Percentiles rank a stretch among this genome's conserved stretches.
phyloP scores from a whole-genome alignment of 2,888 invertebrate genomes.

The Diabrotica balteata region DNA sequence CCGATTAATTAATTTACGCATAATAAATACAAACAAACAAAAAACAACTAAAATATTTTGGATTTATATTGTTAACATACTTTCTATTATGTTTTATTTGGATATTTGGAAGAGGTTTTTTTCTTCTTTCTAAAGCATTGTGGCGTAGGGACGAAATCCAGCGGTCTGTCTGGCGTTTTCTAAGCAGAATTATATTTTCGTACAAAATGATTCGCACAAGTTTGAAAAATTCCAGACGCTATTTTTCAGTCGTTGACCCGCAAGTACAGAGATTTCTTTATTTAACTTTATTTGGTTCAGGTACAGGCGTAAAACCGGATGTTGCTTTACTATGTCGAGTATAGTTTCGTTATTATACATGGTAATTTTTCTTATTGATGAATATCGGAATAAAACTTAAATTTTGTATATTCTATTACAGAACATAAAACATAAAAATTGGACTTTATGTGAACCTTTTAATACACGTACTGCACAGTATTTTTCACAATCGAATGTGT shows the following conservation, averaged over 20 bases:
- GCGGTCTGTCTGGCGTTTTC: slow-evolving; percentile 14
- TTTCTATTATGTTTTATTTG: slow-evolving; percentile 12
- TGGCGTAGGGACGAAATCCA: slow-evolving; percentile 17
- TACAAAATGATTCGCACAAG: neutral
- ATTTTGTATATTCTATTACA: no score
- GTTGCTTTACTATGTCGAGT: no score
- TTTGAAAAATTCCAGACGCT: slow-evolving; percentile 5
- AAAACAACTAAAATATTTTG: slow-evolving; percentile 14
- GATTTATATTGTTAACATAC: slow-evolving; percentile 21
- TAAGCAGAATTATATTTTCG: slow-evolving; percentile 2
- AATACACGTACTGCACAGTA: no score
- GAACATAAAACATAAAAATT: no score
- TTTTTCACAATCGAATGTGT: no score
- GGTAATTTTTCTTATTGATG: no score
- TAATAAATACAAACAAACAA: no score
- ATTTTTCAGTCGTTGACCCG: slow-evolving; percentile 9
- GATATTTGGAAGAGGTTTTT: slow-evolving; percentile 15
- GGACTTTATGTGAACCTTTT: no score
- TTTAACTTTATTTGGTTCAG: neutral
- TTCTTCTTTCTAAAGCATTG: slow-evolving; percentile 13
- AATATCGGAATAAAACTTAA: no score
- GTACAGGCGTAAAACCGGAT: no score
- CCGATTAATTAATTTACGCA: no score
- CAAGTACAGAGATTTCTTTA: slow-evolving; percentile 5
- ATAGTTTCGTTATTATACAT: no score